phyloP scores from a whole-genome alignment of 2,113 vertebrate genomes.

The Meles meles region DNA sequence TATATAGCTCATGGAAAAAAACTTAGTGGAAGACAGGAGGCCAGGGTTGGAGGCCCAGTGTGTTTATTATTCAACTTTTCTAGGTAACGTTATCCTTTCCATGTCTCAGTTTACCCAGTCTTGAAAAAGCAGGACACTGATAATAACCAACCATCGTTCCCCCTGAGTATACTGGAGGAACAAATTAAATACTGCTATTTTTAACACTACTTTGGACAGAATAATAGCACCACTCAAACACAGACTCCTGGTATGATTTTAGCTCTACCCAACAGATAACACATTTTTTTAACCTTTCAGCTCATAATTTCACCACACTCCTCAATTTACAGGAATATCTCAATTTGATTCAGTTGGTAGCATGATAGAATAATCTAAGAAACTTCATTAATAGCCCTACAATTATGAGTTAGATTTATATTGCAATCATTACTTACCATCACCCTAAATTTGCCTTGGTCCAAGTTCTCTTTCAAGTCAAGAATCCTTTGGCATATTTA shows the following conservation, averaged over 20 bases:
- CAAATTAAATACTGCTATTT: conserved; percentile 2
- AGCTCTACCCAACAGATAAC: neutral
- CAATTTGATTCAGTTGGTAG: neutral
- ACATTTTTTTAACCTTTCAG: neutral
- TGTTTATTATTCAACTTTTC: neutral
- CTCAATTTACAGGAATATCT: neutral
- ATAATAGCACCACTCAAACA: neutral
- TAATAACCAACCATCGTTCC: neutral
- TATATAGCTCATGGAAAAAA: neutral
- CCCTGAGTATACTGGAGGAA: neutral
- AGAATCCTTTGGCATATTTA: conserved; percentile 4
- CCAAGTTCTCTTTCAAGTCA: neutral
- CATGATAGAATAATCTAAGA: neutral
- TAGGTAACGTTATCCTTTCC: neutral
- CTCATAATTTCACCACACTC: neutral
- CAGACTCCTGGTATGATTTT: neutral
- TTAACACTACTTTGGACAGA: neutral
- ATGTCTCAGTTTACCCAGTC: neutral
- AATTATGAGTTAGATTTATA: neutral
- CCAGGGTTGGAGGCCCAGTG: neutral
- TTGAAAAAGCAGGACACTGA: neutral
- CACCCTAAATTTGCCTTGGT: neutral
- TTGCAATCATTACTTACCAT: conserved; percentile 9
- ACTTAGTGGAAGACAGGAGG: neutral
- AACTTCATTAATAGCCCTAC: neutral